Evolutionary conservation across 2,113 vertebrate species (phyloP).

Genomic region (Anguilla japonica): DNA sequence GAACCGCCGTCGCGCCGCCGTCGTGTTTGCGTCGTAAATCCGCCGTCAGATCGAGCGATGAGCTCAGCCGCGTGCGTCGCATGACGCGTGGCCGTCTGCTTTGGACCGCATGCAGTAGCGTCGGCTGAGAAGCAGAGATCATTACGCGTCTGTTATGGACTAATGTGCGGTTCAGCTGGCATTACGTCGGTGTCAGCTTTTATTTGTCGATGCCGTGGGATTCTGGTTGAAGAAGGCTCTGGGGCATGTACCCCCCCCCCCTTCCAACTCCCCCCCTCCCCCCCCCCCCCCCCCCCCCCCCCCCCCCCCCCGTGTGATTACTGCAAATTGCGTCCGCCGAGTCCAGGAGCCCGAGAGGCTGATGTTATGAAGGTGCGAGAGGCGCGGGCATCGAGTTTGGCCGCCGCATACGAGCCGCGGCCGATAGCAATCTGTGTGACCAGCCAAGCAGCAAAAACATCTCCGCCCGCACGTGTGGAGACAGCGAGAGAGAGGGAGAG

Average conservation of each 20-base stretch:
- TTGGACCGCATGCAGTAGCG: background rate
- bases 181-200: background rate
- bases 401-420: slow-evolving; percentile 57
- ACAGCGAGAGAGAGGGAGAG: slow-evolving; percentile 66
- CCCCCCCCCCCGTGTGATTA: background rate
- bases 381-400: slow-evolving; percentile 63
- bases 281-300: too few species aligned
- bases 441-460: slow-evolving; percentile 79
- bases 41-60: background rate
- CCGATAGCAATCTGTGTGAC: slow-evolving; percentile 73
- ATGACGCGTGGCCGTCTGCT: background rate
- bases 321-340: slow-evolving; percentile 7
- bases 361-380: slow-evolving; percentile 66
- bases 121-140: background rate
- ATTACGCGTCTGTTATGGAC: background rate
- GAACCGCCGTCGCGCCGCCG: background rate
- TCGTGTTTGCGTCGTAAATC: background rate
- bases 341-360: slow-evolving; percentile 62
- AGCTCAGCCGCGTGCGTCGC: background rate
- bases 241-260: too few species aligned
- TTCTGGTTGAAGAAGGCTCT: background rate
- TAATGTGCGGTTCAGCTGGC: background rate
- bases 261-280: too few species aligned
- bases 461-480: slow-evolving; percentile 65
- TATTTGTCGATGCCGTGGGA: background rate